These are phyloP conservation scores for Garrulus glandarius DNA, from an alignment of 2,797 vertebrate genomes.

Conservation along the genomic window DNA sequence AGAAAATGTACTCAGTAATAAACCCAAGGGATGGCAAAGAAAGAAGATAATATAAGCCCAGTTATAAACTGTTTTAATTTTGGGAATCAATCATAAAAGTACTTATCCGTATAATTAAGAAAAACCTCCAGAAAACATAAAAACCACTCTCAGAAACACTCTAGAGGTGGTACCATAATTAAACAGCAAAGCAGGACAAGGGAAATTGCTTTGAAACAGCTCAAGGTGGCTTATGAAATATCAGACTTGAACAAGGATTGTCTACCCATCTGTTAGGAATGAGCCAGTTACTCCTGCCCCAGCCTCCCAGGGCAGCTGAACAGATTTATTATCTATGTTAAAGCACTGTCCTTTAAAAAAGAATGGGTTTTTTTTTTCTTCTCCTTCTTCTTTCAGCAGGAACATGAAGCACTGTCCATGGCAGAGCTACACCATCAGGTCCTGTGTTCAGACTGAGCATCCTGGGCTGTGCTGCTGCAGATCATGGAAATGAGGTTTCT, in stretches of 20 bases:
- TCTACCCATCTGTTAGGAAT: neutral
- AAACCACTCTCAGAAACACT: neutral
- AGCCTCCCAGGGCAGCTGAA: neutral
- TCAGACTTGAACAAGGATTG: neutral
- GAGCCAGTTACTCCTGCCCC: neutral
- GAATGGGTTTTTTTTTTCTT: neutral
- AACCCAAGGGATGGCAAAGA: neutral
- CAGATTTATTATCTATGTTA: neutral
- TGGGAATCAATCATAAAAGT: slow-evolving; percentile 3
- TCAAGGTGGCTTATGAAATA: neutral
- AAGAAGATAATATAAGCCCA: neutral
- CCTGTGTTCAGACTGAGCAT: fast-evolving
- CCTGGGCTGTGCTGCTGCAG: neutral
- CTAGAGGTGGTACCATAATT: neutral
- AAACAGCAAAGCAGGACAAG: neutral
- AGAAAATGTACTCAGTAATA: neutral
- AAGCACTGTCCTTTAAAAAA: neutral
- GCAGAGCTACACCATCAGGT: neutral
- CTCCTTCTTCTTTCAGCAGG: neutral
- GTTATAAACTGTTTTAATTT: neutral
- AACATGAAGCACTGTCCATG: neutral
- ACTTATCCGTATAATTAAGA: slow-evolving; percentile 6
- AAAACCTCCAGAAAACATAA: slow-evolving; percentile 6
- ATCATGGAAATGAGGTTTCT: neutral
- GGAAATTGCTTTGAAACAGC: neutral